Conservation (phyloP, 23 tunicate species). For the Pegea sp. region DNA sequence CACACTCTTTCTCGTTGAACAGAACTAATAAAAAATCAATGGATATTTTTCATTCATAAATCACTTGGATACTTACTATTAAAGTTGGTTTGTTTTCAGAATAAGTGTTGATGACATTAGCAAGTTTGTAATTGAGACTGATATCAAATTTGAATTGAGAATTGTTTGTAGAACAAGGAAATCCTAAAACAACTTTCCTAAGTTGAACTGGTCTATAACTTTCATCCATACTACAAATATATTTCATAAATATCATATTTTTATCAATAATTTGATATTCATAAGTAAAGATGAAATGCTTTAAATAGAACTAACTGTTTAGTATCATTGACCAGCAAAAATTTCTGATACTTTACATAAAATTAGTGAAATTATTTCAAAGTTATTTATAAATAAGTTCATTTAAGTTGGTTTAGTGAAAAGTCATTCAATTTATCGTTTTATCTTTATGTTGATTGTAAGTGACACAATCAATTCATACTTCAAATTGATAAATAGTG, state of each 20-base stretch:
- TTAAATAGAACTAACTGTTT: no score
- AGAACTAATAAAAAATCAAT: conserved; percentile 17
- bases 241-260: background rate
- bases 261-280: background rate
- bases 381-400: no score
- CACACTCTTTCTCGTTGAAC: conserved; percentile 68
- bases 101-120: conserved; percentile 49
- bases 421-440: no score
- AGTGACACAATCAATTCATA: no score
- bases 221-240: conserved; percentile 28
- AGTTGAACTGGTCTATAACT: conserved; percentile 43
- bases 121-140: conserved; percentile 62
- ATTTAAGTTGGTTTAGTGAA: no score
- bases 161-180: conserved; percentile 62
- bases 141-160: conserved; percentile 77
- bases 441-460: no score
- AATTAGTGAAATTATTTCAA: no score
- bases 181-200: conserved; percentile 46
- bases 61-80: conserved; percentile 34
- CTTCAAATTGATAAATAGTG: no score
- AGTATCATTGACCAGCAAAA: no score
- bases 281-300: background rate
- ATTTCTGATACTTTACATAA: no score
- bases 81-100: conserved; percentile 62
- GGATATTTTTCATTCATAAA: background rate